phyloP scores from a whole-genome alignment of 2,797 vertebrate genomes.

The Picus viridis region DNA sequence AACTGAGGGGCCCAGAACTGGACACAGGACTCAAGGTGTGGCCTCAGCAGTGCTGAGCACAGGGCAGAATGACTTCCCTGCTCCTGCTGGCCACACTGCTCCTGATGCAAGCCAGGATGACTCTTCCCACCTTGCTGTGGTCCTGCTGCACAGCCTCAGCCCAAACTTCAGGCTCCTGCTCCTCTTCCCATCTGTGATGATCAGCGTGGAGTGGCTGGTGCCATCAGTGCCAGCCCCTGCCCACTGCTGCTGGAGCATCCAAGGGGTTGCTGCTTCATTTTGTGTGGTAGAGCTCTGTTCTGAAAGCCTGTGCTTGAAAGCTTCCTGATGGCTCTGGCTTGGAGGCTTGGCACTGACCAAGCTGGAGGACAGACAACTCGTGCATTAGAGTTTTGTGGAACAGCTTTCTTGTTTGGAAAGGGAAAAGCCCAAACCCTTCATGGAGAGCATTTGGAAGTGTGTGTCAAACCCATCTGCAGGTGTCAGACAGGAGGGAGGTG shows the following conservation, averaged over 20 bases:
- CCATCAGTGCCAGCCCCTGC: not conserved
- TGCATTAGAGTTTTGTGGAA: not conserved
- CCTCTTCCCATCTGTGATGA: not conserved
- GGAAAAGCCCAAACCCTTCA: not conserved
- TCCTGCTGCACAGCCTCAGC: not conserved
- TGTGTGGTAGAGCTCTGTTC: not conserved
- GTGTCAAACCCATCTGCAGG: conserved; percentile 40
- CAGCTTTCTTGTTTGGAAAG: conserved; percentile 2
- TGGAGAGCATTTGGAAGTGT: not conserved
- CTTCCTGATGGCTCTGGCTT: not conserved
- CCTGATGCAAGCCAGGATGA: not conserved
- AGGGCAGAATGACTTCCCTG: too few relatives aligned
- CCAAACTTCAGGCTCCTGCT: not conserved
- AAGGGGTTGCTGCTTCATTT: not conserved
- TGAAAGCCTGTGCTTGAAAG: not conserved
- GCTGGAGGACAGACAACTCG: conserved; percentile 9
- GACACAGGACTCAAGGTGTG: too few relatives aligned
- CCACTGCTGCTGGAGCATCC: not conserved
- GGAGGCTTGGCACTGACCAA: not conserved
- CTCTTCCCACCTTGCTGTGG: fast-evolving
- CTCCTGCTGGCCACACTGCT: too few relatives aligned
- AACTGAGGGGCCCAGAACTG: too few relatives aligned
- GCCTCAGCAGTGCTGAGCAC: too few relatives aligned
- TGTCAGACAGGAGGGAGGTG: not conserved
- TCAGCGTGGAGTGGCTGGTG: not conserved